phyloP scores from a whole-genome alignment of 2,888 invertebrate genomes.

The Zaprionus bogoriensis region DNA sequence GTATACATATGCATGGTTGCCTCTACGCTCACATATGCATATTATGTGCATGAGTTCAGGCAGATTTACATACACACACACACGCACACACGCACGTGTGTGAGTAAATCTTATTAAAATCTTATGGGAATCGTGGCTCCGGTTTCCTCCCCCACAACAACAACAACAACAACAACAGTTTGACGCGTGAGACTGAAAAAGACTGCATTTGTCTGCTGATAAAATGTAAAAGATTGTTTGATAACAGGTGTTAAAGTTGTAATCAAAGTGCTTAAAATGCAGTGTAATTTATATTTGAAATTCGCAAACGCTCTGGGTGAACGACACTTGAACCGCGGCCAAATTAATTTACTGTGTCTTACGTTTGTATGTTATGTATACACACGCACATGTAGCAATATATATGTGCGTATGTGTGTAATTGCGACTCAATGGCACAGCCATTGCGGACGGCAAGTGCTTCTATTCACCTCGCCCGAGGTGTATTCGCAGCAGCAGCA shows the following conservation, averaged over 20 bases:
- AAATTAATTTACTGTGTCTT: conserved; percentile 14
- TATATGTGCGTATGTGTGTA: neutral
- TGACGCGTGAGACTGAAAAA: conserved; percentile 1
- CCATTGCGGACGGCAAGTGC: no score
- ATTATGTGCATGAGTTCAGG: neutral
- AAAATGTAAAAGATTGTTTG: conserved; percentile 29
- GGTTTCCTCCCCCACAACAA: conserved; percentile 11
- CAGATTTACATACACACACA: neutral
- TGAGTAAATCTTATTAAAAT: conserved; percentile 24
- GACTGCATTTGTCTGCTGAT: conserved; percentile 20
- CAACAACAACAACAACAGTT: conserved; percentile 1
- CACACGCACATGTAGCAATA: neutral
- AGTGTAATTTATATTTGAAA: conserved; percentile 11
- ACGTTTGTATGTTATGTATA: neutral
- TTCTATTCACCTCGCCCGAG: conserved; percentile 31
- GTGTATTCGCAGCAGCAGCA: conserved; percentile 11
- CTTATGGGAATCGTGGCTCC: conserved; percentile 10
- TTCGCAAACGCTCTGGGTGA: conserved; percentile 4
- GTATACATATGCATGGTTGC: conserved; percentile 10
- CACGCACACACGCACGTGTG: neutral
- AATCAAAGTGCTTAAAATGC: neutral
- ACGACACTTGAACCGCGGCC: conserved; percentile 6
- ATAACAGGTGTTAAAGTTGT: conserved; percentile 43
- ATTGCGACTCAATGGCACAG: no score
- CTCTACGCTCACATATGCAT: neutral